Evolutionary conservation across 1,140 invertebrate species (phyloP), one percentile per base, ranked within the genome.

Genomic region (Ceratosolen solmsi): DNA sequence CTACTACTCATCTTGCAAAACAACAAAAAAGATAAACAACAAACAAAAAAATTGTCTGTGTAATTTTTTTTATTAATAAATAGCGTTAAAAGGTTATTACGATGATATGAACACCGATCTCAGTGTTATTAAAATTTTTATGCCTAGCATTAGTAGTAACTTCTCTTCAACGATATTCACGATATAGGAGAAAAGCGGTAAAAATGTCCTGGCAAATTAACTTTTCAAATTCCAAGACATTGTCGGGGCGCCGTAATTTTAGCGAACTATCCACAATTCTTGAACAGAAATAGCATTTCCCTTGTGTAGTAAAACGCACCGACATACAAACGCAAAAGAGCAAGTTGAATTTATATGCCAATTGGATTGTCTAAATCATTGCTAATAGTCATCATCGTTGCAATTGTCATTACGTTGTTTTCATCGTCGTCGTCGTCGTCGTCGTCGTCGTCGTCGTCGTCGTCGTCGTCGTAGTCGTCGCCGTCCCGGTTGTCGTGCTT

Each of bases 391-490:
- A n/a, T n/a, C n/a, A n/a, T n/a, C n/a, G n/a, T n/a, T n/a, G n/a
- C n/a, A n/a, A n/a, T n/a, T n/a, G n/a, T n/a, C n/a, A n/a, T n/a
- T n/a, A n/a, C n/a, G n/a, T n/a, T n/a, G n/a, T n/a, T n/a, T n/a
- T n/a, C 25, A 3, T 76, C 36, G 38, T 71, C 30, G 74, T 25
- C 49, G 71, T n/a, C 36, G 71, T 73, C 33, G 49, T 25, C 46
- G 20, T 25, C 54, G 20, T 25, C 20, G 54, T 25, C 54, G 54
- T 25, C 15, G 54, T 25, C 54, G 54, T 25, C 54, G 54, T 25
- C 54, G 17, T 25, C 54, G 54, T 63, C n/a, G 25, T 38, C 65
- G 33, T 22, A 15, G 51, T 54, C 51, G 51, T 54, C 51, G 51
- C 11, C 20, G 51, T 54, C 51, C 13, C 17, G 3, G 17, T 54